These are phyloP conservation scores for Cataglyphis albicans DNA, from an alignment of 2,888 invertebrate genomes.

Conservation along the genomic window DNA sequence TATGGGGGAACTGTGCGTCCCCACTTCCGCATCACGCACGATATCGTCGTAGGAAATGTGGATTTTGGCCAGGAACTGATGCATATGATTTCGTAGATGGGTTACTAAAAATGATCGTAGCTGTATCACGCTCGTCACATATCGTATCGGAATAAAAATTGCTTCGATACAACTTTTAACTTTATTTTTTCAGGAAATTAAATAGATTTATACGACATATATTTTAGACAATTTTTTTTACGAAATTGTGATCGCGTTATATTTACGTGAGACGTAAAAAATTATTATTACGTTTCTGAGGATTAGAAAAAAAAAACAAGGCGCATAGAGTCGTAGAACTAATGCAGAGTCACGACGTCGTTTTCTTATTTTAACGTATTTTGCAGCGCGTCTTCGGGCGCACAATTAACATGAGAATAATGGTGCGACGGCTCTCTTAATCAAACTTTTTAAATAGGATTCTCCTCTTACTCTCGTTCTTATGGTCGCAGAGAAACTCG, in stretches of 20 bases:
- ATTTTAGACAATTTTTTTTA: neutral
- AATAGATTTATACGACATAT: neutral
- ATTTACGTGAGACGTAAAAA: neutral
- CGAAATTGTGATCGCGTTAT: neutral
- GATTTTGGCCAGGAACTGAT: constrained; percentile 80
- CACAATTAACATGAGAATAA: constrained; percentile 86
- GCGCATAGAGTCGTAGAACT: constrained; percentile 29
- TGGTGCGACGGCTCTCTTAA: constrained; percentile 82
- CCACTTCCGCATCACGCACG: constrained; percentile 67
- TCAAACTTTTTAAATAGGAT: constrained; percentile 86
- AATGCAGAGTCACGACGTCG: constrained; percentile 32
- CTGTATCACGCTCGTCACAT: neutral
- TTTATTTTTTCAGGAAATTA: neutral
- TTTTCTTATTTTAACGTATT: constrained; percentile 78
- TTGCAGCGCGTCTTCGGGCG: constrained; percentile 75
- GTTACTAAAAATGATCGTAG: neutral
- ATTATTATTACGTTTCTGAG: neutral
- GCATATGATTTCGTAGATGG: constrained; percentile 77
- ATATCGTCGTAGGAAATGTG: constrained; percentile 77
- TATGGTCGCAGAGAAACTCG: constrained; percentile 58
- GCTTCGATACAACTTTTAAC: neutral
- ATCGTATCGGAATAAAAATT: neutral
- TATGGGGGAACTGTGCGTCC: constrained; percentile 42
- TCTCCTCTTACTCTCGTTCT: constrained; percentile 72
- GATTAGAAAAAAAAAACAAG: neutral